These are phyloP conservation scores for Accipiter virgatus DNA, from an alignment of 2,113 vertebrate genomes.

Conservation along the genomic window DNA sequence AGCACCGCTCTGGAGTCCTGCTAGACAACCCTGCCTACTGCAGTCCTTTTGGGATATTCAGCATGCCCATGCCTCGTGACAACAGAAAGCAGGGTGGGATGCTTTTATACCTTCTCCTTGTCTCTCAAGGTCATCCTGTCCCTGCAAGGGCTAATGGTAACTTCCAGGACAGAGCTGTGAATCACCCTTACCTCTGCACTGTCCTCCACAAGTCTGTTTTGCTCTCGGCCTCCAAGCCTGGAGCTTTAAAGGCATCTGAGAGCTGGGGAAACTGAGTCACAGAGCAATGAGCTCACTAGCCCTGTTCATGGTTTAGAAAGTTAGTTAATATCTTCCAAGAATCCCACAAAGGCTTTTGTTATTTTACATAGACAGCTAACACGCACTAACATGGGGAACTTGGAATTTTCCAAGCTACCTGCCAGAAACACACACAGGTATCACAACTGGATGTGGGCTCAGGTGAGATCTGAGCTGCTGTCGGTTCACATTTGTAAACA, in stretches of 20 bases:
- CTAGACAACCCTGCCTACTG: not conserved
- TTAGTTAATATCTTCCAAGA: not conserved
- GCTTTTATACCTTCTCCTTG: not conserved
- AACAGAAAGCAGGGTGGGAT: not conserved
- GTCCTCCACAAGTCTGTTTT: not conserved
- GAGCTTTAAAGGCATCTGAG: not conserved
- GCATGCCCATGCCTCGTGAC: rapidly evolving
- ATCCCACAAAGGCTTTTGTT: not conserved
- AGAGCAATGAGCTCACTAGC: not conserved
- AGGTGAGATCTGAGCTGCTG: not conserved
- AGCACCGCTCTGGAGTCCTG: not conserved
- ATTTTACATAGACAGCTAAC: not conserved
- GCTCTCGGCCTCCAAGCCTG: not conserved
- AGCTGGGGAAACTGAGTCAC: not conserved
- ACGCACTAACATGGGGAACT: not conserved
- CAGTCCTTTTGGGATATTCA: not conserved
- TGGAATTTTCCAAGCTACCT: not conserved
- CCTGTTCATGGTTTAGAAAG: not conserved
- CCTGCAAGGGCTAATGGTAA: not conserved
- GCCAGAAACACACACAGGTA: not conserved
- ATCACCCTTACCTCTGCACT: not conserved
- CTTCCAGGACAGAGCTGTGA: not conserved
- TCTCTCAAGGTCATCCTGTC: not conserved
- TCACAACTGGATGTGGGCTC: not conserved
- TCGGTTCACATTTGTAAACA: rapidly evolving